Base-by-base conservation (phyloP, 2,113 vertebrate genomes). In the Crotalus helleri region DNA sequence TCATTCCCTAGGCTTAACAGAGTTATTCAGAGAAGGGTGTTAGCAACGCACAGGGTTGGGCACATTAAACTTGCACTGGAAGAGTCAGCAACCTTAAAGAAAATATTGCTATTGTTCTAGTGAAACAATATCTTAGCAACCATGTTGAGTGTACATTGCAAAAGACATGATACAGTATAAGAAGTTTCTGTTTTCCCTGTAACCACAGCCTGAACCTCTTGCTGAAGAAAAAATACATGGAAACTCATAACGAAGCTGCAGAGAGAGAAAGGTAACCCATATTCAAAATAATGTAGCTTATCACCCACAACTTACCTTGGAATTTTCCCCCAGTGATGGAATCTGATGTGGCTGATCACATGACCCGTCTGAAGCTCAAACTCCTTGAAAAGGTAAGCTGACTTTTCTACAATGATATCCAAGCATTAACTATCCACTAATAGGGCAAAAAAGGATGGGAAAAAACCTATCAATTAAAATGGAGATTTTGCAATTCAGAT, bases 341-440 rank as follows among this genome's bases (percentile, higher is more conserved):
- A 85, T 92, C 97, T 2, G 93, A 97, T 0, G 44, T 97, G 86
- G 89, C 97, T 85, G 98, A 99, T 95, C 97, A 98, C 58, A 97
- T 99, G 96, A 96, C 98, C 49, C 97, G 33, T 1, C 96, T 99
- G 90, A 98, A 97, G 64, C 94, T 99, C 85, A 98, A 95, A 91
- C 96, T 98, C 54, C 94, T 99, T 24, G 97, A 98, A 94, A 98
- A 98, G 98, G 98, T 98, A 95, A 95, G 94, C 46, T 5, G 23
- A 7, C 24, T 44, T 64, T 58, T 55, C 33, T 15, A 11, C 23
- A 26, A n/a, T 29, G 0, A 19, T 46, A 9, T 21, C 23, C 54
- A 61, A 8, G 2, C 23, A 4, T 4, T 29, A 92, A 46, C 24
- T 69, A 69, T n/a, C 64, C 64, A 69, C 29, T 69, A 69, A 64